Conservation (phyloP, 2,888 invertebrate genomes). For the Aromia moschata region DNA sequence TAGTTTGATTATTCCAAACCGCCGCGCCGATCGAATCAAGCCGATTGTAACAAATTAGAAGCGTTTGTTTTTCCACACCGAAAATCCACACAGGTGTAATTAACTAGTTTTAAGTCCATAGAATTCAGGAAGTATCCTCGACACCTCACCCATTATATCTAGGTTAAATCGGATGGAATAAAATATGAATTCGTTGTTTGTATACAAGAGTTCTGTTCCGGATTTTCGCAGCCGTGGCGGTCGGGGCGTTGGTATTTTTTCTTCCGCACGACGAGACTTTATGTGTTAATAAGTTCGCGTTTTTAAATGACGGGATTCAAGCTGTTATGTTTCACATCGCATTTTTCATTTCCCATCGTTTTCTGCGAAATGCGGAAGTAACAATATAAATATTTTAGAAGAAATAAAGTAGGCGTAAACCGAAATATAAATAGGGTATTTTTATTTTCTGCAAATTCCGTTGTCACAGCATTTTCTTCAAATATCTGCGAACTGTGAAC, state of each 20-base stretch:
- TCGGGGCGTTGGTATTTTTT: background rate
- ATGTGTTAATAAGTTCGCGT: background rate
- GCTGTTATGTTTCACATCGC: too few species aligned
- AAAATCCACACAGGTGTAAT: background rate
- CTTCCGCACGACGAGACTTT: background rate
- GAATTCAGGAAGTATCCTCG: background rate
- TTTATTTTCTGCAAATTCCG: too few species aligned
- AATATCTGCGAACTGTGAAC: too few species aligned
- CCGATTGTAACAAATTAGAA: background rate
- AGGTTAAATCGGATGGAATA: background rate
- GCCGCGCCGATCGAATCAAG: background rate
- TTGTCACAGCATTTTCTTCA: too few species aligned
- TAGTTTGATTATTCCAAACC: background rate
- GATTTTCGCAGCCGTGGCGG: background rate
- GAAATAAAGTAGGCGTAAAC: too few species aligned
- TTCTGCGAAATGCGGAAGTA: too few species aligned
- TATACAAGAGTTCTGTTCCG: background rate
- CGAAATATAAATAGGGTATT: too few species aligned
- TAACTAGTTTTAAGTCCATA: background rate
- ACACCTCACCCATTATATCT: background rate
- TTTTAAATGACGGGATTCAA: background rate
- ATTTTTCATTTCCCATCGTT: too few species aligned
- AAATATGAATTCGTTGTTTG: background rate
- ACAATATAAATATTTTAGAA: too few species aligned
- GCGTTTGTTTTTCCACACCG: background rate